These are phyloP conservation scores for Brachyhypopomus occidentalis DNA, from an alignment of 2,113 vertebrate genomes.

Conservation along the genomic window DNA sequence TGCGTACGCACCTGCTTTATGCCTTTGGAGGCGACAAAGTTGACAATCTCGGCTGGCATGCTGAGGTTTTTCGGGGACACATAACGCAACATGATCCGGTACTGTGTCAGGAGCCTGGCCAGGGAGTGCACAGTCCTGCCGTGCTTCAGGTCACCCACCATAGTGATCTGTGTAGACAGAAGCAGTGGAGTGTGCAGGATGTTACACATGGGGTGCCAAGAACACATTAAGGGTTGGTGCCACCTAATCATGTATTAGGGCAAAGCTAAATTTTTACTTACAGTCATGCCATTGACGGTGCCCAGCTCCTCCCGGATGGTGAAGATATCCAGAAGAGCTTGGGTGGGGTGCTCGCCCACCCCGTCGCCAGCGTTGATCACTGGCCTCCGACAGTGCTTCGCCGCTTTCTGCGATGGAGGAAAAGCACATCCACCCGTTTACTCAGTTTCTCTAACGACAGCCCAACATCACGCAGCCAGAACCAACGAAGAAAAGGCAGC, in stretches of 20 bases:
- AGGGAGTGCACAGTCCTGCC: conserved; percentile 95
- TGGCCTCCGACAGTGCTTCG: conserved; percentile 89
- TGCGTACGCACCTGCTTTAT: conserved; percentile 86
- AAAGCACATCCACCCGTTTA: neutral
- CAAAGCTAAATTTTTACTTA: conserved; percentile 61
- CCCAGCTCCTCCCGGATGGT: conserved; percentile 97
- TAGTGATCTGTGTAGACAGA: conserved; percentile 82
- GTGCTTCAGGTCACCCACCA: conserved; percentile 97
- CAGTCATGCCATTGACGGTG: conserved; percentile 98
- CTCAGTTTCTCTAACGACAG: neutral
- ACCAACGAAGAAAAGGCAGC: neutral
- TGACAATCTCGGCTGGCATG: conserved; percentile 86
- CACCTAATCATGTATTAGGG: too few species aligned
- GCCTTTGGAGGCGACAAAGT: conserved; percentile 88
- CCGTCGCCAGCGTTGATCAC: conserved; percentile 96
- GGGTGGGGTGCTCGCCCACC: conserved; percentile 93
- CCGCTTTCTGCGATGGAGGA: conserved; percentile 75
- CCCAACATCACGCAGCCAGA: neutral
- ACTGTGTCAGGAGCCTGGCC: conserved; percentile 92
- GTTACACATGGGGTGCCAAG: neutral
- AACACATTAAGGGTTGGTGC: neutral
- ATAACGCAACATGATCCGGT: conserved; percentile 90
- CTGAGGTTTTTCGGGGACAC: conserved; percentile 86
- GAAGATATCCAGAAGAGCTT: conserved; percentile 95
- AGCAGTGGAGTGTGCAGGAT: neutral